Conservation (phyloP, 2,888 invertebrate genomes). For the Herminia tarsipennalis region DNA sequence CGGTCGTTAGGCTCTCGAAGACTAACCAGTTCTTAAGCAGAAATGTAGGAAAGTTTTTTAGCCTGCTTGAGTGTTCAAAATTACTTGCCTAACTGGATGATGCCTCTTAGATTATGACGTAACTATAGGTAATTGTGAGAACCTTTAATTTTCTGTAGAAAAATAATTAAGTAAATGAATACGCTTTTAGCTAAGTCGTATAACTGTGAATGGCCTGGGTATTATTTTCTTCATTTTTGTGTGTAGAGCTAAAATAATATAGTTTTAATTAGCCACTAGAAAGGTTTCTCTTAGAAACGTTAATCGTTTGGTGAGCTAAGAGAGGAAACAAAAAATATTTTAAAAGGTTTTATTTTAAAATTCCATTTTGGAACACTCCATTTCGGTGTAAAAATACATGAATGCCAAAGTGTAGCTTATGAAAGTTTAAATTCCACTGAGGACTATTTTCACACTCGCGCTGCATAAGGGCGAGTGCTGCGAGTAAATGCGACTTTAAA, state of each 20-base stretch:
- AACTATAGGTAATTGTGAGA: no score
- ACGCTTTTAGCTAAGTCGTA: no score
- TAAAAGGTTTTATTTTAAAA: slow-evolving; percentile 40
- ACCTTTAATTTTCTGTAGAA: no score
- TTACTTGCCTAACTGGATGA: slow-evolving; percentile 21
- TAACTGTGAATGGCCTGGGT: no score
- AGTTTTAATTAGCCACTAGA: no score
- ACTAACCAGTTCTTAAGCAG: slow-evolving; percentile 41
- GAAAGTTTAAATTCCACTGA: slow-evolving; percentile 40
- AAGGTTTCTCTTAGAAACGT: background rate
- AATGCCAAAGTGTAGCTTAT: slow-evolving; percentile 34
- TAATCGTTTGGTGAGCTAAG: slow-evolving; percentile 4
- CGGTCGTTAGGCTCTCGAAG: slow-evolving; percentile 22
- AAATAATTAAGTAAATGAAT: no score
- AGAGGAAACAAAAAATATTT: slow-evolving; percentile 29
- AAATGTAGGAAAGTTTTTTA: slow-evolving; percentile 36
- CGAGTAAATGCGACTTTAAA: slow-evolving; percentile 10
- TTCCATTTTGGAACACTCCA: slow-evolving; percentile 25
- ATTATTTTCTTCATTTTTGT: no score
- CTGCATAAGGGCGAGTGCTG: slow-evolving; percentile 25
- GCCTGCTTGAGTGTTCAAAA: slow-evolving; percentile 13
- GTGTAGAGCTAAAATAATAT: no score
- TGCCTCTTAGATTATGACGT: slow-evolving; percentile 7
- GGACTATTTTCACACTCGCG: slow-evolving; percentile 35
- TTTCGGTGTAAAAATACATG: slow-evolving; percentile 36